Conservation (phyloP, 92 coral and sea anemone species). For the Bergia sp. region DNA sequence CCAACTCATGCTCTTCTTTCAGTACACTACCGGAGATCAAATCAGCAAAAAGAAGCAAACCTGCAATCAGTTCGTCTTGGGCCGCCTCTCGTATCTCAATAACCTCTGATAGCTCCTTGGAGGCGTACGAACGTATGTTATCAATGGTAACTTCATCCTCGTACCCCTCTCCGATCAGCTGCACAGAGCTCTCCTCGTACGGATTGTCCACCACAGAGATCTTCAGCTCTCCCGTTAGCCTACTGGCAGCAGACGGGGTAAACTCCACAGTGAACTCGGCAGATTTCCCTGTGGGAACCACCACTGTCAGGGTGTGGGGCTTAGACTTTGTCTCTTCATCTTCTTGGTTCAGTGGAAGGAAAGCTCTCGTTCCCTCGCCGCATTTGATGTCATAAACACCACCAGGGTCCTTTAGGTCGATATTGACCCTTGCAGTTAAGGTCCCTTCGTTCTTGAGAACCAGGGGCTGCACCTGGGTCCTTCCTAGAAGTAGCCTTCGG, state of each 20-base stretch:
- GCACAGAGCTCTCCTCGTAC: conserved; percentile 82
- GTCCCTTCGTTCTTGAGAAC: conserved; percentile 92
- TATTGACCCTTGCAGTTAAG: conserved; percentile 78
- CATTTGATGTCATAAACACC: conserved; percentile 72
- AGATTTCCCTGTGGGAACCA: conserved; percentile 84
- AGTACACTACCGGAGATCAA: no score
- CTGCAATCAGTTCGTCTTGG: conserved; percentile 41
- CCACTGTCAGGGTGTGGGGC: conserved; percentile 66
- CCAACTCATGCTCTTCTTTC: no score
- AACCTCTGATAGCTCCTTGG: conserved; percentile 15
- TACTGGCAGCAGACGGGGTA: conserved; percentile 73
- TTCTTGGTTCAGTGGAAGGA: conserved; percentile 65
- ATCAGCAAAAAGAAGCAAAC: neutral
- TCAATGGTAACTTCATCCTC: conserved; percentile 97
- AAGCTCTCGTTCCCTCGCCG: conserved; percentile 68
- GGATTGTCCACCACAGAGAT: conserved; percentile 94
- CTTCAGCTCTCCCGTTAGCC: conserved; percentile 81
- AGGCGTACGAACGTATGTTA: conserved; percentile 67
- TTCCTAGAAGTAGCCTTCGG: conserved; percentile 83
- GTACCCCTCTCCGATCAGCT: conserved; percentile 95
- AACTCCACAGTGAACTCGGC: conserved; percentile 94
- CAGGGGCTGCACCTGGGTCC: conserved; percentile 84
- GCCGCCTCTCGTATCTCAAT: conserved; percentile 31
- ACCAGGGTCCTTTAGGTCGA: conserved; percentile 83
- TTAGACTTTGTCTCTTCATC: conserved; percentile 54